phyloP scores from a whole-genome alignment of 2,797 vertebrate genomes.

The Argyrosomus regius region DNA sequence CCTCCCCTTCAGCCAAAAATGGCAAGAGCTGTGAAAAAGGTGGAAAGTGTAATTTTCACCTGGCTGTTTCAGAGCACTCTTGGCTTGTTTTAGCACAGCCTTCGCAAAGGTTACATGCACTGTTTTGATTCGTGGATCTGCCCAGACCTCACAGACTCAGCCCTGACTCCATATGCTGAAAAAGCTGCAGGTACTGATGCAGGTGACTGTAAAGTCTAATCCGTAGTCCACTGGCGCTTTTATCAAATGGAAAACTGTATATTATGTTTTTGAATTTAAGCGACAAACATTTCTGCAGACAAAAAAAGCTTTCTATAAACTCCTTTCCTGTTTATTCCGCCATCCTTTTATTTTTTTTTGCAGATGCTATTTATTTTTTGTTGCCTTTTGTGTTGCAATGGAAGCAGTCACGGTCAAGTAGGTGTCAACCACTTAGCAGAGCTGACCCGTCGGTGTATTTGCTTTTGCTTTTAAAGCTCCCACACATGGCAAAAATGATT shows the following conservation, averaged over 20 bases:
- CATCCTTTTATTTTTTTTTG: neutral
- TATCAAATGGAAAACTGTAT: neutral
- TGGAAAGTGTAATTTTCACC: neutral
- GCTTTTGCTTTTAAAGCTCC: slow-evolving; percentile 37
- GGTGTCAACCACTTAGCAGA: slow-evolving; percentile 4
- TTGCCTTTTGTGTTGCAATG: neutral
- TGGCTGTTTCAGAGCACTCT: neutral
- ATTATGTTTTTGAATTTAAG: neutral
- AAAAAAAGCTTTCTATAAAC: neutral
- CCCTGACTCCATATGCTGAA: neutral
- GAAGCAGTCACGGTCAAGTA: slow-evolving; percentile 25
- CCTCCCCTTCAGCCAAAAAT: neutral
- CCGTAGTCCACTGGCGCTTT: neutral
- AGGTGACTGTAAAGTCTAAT: neutral
- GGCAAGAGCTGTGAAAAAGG: neutral
- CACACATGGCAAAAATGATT: slow-evolving; percentile 1
- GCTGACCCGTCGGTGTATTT: slow-evolving; percentile 24
- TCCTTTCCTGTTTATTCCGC: neutral
- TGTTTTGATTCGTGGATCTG: slow-evolving; percentile 7
- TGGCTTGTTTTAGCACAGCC: neutral
- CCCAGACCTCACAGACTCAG: neutral
- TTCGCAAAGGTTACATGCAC: slow-evolving; percentile 14
- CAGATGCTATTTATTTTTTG: neutral
- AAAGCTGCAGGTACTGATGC: neutral
- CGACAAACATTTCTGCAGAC: neutral